phyloP scores from a whole-genome alignment of 2,113 vertebrate species.

The Python bivittatus region DNA sequence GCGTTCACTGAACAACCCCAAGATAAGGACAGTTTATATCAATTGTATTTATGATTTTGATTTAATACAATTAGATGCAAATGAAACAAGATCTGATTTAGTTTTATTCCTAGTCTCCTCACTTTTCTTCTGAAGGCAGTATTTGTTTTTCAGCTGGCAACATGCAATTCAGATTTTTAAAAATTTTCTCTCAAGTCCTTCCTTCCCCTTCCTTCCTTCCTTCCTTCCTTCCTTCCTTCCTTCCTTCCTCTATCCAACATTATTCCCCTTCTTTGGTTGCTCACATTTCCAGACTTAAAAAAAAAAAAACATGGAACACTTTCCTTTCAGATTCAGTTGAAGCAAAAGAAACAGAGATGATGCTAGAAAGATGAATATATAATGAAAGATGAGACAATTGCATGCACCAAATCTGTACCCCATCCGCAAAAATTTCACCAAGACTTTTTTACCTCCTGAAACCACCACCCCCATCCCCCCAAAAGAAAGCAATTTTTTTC shows the following conservation, averaged over 20 bases:
- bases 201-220: not conserved
- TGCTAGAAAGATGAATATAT: not conserved
- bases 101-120: not conserved
- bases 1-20: too few species aligned
- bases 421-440: not conserved
- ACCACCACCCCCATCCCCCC: accelerated
- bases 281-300: not conserved
- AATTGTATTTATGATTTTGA: not conserved
- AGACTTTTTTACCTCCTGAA: not conserved
- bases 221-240: not conserved
- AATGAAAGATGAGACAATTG: not conserved
- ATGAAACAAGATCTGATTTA: not conserved
- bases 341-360: not conserved
- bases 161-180: not conserved
- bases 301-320: not conserved
- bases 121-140: not conserved
- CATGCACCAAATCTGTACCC: not conserved
- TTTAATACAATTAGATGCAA: not conserved
- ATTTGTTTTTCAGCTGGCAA: not conserved
- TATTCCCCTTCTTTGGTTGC: not conserved
- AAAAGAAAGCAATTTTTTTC: not conserved
- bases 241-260: not conserved
- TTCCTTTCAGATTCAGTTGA: not conserved
- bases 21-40: too few species aligned
- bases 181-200: not conserved